Base-by-base conservation (phyloP, 2,797 vertebrate species). In the Gambusia yucatana region DNA sequence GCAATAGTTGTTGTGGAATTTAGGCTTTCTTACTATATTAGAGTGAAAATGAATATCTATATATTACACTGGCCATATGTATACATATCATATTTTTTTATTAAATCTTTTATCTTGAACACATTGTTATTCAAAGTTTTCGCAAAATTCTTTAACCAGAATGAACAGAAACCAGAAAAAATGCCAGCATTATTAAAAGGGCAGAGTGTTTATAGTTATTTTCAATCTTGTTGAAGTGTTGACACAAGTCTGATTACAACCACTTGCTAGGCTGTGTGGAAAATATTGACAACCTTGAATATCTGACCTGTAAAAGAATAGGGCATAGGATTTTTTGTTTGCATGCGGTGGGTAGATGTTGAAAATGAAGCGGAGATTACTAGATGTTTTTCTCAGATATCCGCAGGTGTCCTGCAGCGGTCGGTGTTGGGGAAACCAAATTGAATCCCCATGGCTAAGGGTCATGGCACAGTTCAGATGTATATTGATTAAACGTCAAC, bases 401-500 rank as follows among this genome's bases (percentile, higher is more conserved):
- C 89, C 28, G 16, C 2, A 76, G 93, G 93, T 90, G 91, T 92
- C 88, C 90, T 73, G 67, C 83, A 73, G 84, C 69, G 86, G 90
- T 89, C 74, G 79, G 85, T 88, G 84, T 83, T 85, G 84, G 88
- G 85, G 52, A 95, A 94, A 88, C 91, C 90, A 93, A 93, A 94
- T 92, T 84, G 94, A 92, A 95, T 95, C 90, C 87, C 90, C 82
- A 86, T 88, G 91, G 90, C 87, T 91, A 67, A 87, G 96, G 97
- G 97, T 97, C 96, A 94, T 79, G 94, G 96, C 96, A 94, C 93
- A 94, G 95, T 95, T 96, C 95, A 95, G 93, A 93, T 94, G 96
- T 94, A 94, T 96, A 98, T 98, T 94, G 98, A 99, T 97, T 98
- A 97, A 95, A 95, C 92, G 97, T 97, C 97, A 97, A 91, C 95